Evolutionary conservation across 1,140 invertebrate species (phyloP), one percentile per base, ranked within the genome.

Genomic region (Diabrotica undecimpunctata): DNA sequence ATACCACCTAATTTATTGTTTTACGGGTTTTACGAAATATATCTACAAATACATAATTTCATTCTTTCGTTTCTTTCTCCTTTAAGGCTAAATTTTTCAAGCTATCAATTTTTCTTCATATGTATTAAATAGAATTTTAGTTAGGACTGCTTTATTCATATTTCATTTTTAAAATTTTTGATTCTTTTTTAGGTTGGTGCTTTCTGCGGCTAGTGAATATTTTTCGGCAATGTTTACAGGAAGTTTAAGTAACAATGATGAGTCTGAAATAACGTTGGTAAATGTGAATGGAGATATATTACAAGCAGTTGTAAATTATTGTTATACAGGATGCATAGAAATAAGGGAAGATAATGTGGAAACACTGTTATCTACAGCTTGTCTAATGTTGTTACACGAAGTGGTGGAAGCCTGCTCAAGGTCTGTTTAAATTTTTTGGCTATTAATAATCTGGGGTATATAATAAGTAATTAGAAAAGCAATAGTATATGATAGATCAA

Each of bases 221-320:
- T 97, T 97, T 83, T 88, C 92, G 56, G 94, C 93, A 53, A 97
- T 97, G 94, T 97, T 97, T 77, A 96, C 92, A 36, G 91, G 89
- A 70, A 88, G 90, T 67, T 80, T 97, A 60, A 82, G 88, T 72
- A 95, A 97, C 83, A 86, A 93, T n/a, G 87, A 84, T 61, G 87
- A 93, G 78, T 84, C 86, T 68, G 93, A 95, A 83, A 87, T 97
- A 38, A 89, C 88, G 66, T 80, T 97, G 70, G 88, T 90, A 71
- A 87, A 90, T 77, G 88, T 96, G 13, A 89, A 95, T 78, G 86
- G 91, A 13, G 90, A 95, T 79, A 91, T 94, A 62, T 81, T 97
- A 53, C 87, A 88, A 77, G 83, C 88, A 54, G 83, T 97, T 52
- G 86, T 97, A 50, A 86, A 90, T 73, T 96, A 95, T 80, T 94